phyloP scores from a whole-genome alignment of 2,113 vertebrate species.

The Phaethornis superciliosus region DNA sequence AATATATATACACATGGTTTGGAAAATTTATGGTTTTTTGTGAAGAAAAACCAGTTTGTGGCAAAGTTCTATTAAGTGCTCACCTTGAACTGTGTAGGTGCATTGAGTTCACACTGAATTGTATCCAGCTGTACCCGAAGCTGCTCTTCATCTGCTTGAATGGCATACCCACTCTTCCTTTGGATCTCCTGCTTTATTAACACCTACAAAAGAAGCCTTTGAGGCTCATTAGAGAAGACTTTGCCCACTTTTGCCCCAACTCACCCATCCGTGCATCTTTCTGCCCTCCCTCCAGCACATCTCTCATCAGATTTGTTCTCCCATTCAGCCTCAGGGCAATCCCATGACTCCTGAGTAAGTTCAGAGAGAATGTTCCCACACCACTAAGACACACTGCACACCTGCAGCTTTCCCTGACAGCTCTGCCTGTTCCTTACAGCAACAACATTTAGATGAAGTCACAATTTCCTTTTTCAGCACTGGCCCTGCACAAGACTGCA shows the following conservation, averaged over 20 bases:
- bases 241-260: neutral
- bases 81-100: conserved; percentile 97
- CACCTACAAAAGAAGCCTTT: conserved; percentile 77
- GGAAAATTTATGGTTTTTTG: neutral
- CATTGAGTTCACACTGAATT: conserved; percentile 95
- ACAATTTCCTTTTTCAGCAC: neutral
- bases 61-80: neutral
- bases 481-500: too few species aligned
- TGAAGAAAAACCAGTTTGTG: accelerated
- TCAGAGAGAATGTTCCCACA: neutral
- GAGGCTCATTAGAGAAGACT: neutral
- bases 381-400: neutral
- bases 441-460: neutral
- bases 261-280: neutral
- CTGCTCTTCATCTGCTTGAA: conserved; percentile 97
- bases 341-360: neutral
- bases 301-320: neutral
- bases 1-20: accelerated
- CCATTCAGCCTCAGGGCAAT: neutral
- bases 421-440: neutral
- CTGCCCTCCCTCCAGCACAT: neutral
- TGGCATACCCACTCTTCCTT: conserved; percentile 95
- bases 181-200: conserved; percentile 98
- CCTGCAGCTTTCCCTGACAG: neutral
- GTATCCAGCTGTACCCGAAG: conserved; percentile 95